Conservation (phyloP, 2,888 invertebrate species). For the Cataglyphis altisquamis region DNA sequence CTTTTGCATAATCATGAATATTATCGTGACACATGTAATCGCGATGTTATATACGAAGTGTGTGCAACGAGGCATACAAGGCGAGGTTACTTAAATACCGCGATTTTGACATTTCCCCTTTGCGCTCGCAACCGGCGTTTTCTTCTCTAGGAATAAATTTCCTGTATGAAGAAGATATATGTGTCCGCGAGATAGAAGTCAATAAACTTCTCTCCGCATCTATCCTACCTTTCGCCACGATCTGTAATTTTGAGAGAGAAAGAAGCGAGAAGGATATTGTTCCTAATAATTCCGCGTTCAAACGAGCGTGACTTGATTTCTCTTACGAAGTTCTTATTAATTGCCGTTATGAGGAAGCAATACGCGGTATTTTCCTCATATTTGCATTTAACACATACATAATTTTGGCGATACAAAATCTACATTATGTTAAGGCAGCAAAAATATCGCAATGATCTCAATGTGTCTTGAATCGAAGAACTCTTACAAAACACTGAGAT, state of each 20-base stretch:
- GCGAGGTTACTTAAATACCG: constrained; percentile 41
- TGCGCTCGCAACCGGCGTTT: constrained; percentile 56
- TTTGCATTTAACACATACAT: background rate
- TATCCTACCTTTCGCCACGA: constrained; percentile 52
- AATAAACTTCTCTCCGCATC: constrained; percentile 56
- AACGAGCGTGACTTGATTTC: constrained; percentile 63
- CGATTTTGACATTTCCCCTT: constrained; percentile 71
- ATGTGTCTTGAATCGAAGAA: background rate
- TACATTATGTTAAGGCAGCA: background rate
- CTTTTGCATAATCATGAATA: background rate
- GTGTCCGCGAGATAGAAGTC: constrained; percentile 35
- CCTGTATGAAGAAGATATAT: constrained; percentile 37
- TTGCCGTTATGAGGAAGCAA: constrained; percentile 5
- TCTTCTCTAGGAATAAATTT: constrained; percentile 34
- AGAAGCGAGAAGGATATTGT: constrained; percentile 39
- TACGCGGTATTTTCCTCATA: background rate
- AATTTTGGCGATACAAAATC: background rate
- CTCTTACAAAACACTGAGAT: background rate
- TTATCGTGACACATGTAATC: background rate
- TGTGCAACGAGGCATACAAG: constrained; percentile 5
- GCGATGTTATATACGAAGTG: background rate
- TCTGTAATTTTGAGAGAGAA: constrained; percentile 50
- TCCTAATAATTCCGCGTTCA: constrained; percentile 59
- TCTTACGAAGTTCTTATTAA: constrained; percentile 57
- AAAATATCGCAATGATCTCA: constrained; percentile 15